phyloP scores from a whole-genome alignment of 2,888 invertebrate genomes.

The Steromphala cineraria region DNA sequence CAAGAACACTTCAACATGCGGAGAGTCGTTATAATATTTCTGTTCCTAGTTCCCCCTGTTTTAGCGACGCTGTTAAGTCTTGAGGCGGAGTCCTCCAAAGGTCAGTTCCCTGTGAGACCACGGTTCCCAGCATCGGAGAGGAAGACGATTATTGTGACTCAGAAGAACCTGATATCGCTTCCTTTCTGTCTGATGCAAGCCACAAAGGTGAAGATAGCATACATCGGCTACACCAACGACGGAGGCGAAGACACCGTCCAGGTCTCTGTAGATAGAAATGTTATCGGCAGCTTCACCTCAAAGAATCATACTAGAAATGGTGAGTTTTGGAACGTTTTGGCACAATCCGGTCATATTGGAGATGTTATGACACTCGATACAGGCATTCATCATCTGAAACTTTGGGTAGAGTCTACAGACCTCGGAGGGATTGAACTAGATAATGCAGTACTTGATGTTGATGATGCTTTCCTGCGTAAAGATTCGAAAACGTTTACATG shows the following conservation, averaged over 20 bases:
- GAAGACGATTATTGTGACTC: conserved; percentile 33
- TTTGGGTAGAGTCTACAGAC: conserved; percentile 28
- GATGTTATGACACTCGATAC: conserved; percentile 38
- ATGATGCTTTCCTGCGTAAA: conserved; percentile 33
- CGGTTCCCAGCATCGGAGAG: conserved; percentile 28
- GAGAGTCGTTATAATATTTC: no score
- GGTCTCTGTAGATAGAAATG: conserved; percentile 35
- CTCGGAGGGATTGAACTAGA: conserved; percentile 51
- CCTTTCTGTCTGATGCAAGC: conserved; percentile 43
- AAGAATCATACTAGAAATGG: neutral
- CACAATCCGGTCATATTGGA: conserved; percentile 27
- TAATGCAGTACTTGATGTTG: conserved; percentile 43
- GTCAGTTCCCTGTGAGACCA: neutral
- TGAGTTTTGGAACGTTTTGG: neutral
- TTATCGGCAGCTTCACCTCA: conserved; percentile 31
- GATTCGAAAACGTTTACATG: conserved; percentile 49
- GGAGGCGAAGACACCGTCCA: conserved; percentile 37
- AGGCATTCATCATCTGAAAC: conserved; percentile 40
- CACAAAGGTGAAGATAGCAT: conserved; percentile 29
- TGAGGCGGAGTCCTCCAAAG: neutral
- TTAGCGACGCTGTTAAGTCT: neutral
- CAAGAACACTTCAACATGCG: no score
- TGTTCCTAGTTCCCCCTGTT: no score
- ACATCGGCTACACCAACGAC: conserved; percentile 46
- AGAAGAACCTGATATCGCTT: conserved; percentile 29